A percentile compares a stretch with the other conserved stretches of the same genome.
Evolutionary conservation across 1,140 invertebrate species (phyloP).

Genomic region (Aethina tumida): DNA sequence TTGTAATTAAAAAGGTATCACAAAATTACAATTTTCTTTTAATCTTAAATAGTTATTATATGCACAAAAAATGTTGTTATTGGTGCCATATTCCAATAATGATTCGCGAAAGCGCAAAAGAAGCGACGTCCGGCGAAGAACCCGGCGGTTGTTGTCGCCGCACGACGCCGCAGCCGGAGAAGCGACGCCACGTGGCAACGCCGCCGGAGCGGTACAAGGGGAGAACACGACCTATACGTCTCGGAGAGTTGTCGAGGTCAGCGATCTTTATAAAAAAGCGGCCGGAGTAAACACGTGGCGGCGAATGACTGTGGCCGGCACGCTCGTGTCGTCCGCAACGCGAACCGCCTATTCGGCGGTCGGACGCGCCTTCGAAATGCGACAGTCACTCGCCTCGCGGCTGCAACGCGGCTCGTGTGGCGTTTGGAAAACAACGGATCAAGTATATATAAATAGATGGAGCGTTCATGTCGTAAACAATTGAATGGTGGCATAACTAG

Average conservation of each 20-base stretch:
- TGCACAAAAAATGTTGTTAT: not conserved
- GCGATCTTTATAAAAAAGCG: conserved; percentile 35
- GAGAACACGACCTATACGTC: conserved; percentile 34
- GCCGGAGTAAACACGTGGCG: conserved; percentile 35
- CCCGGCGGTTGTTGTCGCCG: too few relatives aligned
- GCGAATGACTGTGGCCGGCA: conserved; percentile 32
- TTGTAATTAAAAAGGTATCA: not conserved
- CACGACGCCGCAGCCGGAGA: not conserved
- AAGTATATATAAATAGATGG: too few relatives aligned
- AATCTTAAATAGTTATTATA: not conserved
- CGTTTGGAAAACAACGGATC: conserved; percentile 9
- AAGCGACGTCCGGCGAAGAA: not conserved
- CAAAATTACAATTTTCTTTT: not conserved
- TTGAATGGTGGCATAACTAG: conserved; percentile 9
- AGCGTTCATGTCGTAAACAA: too few relatives aligned
- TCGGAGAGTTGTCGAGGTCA: conserved; percentile 39
- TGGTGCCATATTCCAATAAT: not conserved
- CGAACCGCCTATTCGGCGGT: conserved; percentile 14
- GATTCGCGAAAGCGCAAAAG: not conserved
- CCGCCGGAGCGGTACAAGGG: conserved; percentile 6
- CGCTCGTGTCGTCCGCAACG: conserved; percentile 23
- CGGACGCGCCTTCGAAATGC: conserved; percentile 15
- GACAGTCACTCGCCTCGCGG: conserved; percentile 26
- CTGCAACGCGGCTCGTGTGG: conserved; percentile 23
- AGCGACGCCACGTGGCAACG: not conserved